Base-by-base conservation (phyloP, 2,797 vertebrate genomes). In the Sciurus carolinensis region DNA sequence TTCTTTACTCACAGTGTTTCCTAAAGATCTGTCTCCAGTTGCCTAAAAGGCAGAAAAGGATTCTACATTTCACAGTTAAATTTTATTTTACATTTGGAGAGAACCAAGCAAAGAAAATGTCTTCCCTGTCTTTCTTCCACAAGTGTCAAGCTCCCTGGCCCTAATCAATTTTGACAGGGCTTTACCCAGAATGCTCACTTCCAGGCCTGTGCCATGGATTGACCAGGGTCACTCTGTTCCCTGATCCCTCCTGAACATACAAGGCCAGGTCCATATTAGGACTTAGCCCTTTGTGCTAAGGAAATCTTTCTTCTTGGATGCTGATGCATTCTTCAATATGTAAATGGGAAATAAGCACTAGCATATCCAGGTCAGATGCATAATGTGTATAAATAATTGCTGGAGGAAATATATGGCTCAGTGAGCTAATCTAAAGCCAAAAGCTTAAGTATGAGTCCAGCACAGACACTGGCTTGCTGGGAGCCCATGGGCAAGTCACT, bases 301-400 rank as follows among this genome's bases (percentile, higher is more conserved):
- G 50, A 96, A 95, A 79, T 54, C 54, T 72, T 95, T 75, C 86
- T 93, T 88, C 92, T 87, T 77, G 84, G 85, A 62, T 71, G 67
- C 39, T 94, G 81, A 85, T 94, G 42, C 39, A 88, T 93, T 96
- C 64, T 81, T 97, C 84, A 69, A 96, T 96, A 97, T 96, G 90
- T 90, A 96, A 97, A 97, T 92, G 33, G 13, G 30, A 95, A 97
- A 94, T 94, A 87, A 94, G 81, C 39, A 14, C 79, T 42, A 77
- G 80, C 72, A 79, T 71, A 96, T 94, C 62, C 96, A 94, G 95
- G 95, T 97, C 96, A 96, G 90, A 95, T 69, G 87, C 88, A 81
- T 89, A 86, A 97, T 95, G 90, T 95, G 82, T 57, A 92, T 96
- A 96, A 97, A 96, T 97, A 94, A 97, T 93, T 92, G 76, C 84